Percentiles rank a stretch among this genome's conserved stretches.
Evolutionary conservation across 2,113 vertebrate genomes (phyloP).

Genomic region (Spea multiplicata): DNA sequence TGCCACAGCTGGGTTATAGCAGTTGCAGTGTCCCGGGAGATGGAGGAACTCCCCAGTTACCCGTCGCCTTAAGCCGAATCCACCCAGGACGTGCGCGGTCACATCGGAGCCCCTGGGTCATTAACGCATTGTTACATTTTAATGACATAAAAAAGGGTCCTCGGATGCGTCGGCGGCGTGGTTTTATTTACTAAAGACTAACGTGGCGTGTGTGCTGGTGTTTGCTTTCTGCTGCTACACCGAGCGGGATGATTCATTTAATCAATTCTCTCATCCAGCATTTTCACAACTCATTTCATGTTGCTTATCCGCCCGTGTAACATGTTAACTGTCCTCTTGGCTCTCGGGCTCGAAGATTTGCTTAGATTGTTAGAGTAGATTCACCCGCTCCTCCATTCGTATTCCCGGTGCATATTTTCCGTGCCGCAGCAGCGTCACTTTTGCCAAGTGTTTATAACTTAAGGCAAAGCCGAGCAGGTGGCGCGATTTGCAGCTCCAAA

Average conservation of each 20-base stretch:
- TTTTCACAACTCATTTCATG: conserved; percentile 46
- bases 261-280: conserved; percentile 45
- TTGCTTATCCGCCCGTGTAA: conserved; percentile 42
- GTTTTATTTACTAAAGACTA: conserved; percentile 41
- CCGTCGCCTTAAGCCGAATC: no score
- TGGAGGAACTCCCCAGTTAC: no score
- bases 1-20: no score
- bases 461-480: conserved; percentile 6
- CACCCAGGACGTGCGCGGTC: no score
- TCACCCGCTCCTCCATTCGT: conserved; percentile 29
- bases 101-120: no score
- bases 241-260: conserved; percentile 38
- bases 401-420: conserved; percentile 10
- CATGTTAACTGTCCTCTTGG: conserved; percentile 45
- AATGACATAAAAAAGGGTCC: background rate
- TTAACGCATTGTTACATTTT: no score
- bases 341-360: conserved; percentile 16
- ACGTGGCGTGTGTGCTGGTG: conserved; percentile 14
- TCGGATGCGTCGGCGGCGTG: background rate
- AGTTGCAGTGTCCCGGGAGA: no score
- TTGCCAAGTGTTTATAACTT: conserved; percentile 27
- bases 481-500: conserved; percentile 32
- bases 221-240: conserved; percentile 40
- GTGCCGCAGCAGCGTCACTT: conserved; percentile 6
- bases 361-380: conserved; percentile 37